A percentile compares a stretch with the other conserved stretches of the same genome.
These are phyloP conservation scores for Mesochorus sp. DNA, from an alignment of 2,888 invertebrate species.

Conservation along the genomic window DNA sequence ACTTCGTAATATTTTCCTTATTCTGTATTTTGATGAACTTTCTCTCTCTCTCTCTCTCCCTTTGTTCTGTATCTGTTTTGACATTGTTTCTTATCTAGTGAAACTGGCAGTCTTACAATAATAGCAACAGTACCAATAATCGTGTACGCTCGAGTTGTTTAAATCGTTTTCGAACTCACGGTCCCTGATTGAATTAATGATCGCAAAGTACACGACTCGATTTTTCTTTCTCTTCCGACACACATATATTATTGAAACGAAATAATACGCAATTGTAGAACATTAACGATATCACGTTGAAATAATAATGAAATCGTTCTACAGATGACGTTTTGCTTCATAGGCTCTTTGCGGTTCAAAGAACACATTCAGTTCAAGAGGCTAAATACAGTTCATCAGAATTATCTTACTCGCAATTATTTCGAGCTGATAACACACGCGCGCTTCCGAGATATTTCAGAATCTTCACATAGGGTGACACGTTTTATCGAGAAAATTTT, in stretches of 20 bases:
- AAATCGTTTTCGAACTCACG: not conserved
- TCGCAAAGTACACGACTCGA: slow-evolving; percentile 37
- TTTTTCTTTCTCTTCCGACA: not conserved
- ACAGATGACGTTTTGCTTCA: not conserved
- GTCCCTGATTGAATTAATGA: slow-evolving; percentile 10
- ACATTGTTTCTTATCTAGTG: not conserved
- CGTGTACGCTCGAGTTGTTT: not conserved
- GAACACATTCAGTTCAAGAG: not conserved
- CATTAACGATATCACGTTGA: not conserved
- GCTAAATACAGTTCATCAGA: not conserved
- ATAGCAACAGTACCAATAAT: not conserved
- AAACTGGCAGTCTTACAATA: slow-evolving; percentile 2
- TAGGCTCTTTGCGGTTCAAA: not conserved
- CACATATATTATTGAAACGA: not conserved
- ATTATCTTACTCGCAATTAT: not conserved
- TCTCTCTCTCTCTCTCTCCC: not conserved
- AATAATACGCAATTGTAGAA: not conserved
- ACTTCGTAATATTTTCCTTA: no score
- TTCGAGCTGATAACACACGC: no score
- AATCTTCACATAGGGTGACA: no score
- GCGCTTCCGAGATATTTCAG: no score
- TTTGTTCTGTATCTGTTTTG: not conserved
- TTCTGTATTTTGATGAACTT: not conserved
- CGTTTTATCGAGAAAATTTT: no score
- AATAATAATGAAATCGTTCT: not conserved